phyloP scores from a whole-genome alignment of 64 coral and sea anemone species.

The Montipora efflorescens region DNA sequence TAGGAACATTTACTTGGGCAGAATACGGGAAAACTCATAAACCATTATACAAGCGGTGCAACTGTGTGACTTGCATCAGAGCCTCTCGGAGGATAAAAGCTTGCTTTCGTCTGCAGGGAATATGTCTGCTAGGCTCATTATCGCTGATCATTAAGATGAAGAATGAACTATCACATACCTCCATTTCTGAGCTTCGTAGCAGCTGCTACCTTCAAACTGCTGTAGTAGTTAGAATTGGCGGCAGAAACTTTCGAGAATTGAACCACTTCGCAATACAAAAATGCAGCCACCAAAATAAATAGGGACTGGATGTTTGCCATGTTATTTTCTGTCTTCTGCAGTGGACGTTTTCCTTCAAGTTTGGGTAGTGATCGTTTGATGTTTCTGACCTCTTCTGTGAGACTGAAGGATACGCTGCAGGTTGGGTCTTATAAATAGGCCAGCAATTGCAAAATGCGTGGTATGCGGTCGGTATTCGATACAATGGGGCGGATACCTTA shows the following conservation, averaged over 20 bases:
- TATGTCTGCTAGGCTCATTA: no score
- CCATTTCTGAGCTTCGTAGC: background rate
- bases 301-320: constrained; percentile 20
- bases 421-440: background rate
- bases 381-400: background rate
- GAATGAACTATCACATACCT: background rate
- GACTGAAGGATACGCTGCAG: no score
- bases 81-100: no score
- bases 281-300: background rate
- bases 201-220: background rate
- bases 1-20: no score
- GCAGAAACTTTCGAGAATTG: no score
- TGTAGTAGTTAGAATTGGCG: background rate
- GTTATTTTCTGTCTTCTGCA: background rate
- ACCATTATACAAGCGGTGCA: no score
- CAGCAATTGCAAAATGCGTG: background rate
- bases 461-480: background rate
- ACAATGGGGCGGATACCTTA: background rate
- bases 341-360: background rate
- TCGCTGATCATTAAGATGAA: background rate
- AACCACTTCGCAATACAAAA: background rate
- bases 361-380: no score
- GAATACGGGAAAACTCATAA: no score
- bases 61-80: no score
- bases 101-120: no score